These are phyloP conservation scores for Ispidina picta DNA, from an alignment of 2,797 vertebrate genomes.

Conservation along the genomic window DNA sequence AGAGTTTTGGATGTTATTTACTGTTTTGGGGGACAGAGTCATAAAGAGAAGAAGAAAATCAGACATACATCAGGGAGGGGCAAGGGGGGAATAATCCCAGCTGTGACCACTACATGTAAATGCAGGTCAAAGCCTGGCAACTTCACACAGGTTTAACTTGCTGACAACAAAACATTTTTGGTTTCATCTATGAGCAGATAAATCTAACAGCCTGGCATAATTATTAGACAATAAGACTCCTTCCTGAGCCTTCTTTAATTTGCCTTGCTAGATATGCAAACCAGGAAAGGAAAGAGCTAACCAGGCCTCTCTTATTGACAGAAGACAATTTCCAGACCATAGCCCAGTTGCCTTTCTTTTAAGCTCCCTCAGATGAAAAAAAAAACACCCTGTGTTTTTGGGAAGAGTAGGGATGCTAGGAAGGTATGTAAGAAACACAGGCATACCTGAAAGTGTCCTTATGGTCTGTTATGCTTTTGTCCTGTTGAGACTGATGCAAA, in stretches of 20 bases:
- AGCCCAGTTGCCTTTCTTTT: not conserved
- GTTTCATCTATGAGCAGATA: not conserved
- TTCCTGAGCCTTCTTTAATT: conserved; percentile 55
- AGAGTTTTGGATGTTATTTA: not conserved
- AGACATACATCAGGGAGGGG: not conserved
- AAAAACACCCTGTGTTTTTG: not conserved
- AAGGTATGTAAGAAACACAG: not conserved
- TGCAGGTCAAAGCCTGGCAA: not conserved
- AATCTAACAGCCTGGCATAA: not conserved
- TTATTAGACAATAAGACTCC: conserved; percentile 39
- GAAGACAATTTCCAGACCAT: not conserved
- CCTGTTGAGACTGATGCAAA: conserved; percentile 14
- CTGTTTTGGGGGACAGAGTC: not conserved
- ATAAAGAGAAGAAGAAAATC: conserved; percentile 27
- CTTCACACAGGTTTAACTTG: not conserved
- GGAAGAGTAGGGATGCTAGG: not conserved
- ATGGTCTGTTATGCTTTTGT: not conserved
- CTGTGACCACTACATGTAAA: not conserved
- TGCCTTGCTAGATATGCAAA: conserved; percentile 57
- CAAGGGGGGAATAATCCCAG: not conserved
- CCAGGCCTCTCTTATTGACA: conserved; percentile 48
- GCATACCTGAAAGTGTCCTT: not conserved
- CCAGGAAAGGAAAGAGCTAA: conserved; percentile 12
- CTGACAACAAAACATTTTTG: not conserved
- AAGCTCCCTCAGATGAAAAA: not conserved